A percentile compares a stretch with the other conserved stretches of the same genome.
Evolutionary conservation across 2,888 invertebrate species (phyloP).

Genomic region (Podotricha telesiphe): DNA sequence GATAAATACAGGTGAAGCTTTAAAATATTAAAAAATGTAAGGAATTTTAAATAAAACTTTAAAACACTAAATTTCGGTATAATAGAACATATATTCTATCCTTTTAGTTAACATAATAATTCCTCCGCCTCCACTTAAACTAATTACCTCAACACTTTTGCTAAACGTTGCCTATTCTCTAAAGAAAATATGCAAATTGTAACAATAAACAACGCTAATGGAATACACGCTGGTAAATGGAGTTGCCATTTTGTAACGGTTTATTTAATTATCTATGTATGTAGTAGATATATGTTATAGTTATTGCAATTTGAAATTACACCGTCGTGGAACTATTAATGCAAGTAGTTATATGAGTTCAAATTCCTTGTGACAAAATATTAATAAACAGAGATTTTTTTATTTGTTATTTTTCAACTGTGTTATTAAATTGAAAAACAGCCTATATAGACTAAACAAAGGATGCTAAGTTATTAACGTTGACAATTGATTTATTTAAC

Average conservation of each 20-base stretch:
- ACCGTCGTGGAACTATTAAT: too few relatives aligned
- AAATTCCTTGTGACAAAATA: too few relatives aligned
- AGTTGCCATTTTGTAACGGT: slow-evolving; percentile 28
- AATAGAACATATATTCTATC: neutral
- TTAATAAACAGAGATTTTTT: too few relatives aligned
- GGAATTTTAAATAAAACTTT: neutral
- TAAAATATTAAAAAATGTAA: too few relatives aligned
- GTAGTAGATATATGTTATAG: neutral
- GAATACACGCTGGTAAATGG: slow-evolving; percentile 22
- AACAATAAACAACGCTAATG: slow-evolving; percentile 38
- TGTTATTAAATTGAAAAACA: too few relatives aligned
- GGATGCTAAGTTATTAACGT: too few relatives aligned
- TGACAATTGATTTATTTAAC: too few relatives aligned
- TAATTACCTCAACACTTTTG: slow-evolving; percentile 35
- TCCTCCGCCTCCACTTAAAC: slow-evolving; percentile 30
- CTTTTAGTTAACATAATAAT: slow-evolving; percentile 26
- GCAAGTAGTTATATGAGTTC: too few relatives aligned
- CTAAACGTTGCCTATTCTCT: slow-evolving; percentile 29
- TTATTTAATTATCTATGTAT: slow-evolving; percentile 27
- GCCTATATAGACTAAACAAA: too few relatives aligned
- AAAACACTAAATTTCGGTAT: neutral
- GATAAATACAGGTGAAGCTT: too few relatives aligned
- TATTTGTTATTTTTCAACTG: too few relatives aligned
- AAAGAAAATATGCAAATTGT: slow-evolving; percentile 41
- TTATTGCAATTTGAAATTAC: too few relatives aligned